Conservation (phyloP, 1,140 invertebrate species). For the Onthophagus taurus region DNA sequence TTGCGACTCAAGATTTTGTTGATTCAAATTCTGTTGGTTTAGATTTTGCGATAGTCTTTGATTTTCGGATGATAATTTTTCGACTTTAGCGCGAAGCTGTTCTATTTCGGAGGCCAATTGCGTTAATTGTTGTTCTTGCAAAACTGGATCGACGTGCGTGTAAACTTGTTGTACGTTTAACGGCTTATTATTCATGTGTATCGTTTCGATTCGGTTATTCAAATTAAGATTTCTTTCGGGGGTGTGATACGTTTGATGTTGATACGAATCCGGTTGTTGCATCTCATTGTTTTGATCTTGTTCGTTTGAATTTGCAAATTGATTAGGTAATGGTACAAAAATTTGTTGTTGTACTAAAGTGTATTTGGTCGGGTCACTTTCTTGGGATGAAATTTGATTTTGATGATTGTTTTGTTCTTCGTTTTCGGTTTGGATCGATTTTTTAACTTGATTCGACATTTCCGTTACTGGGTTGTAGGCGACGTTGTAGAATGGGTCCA, state of each 20-base stretch:
- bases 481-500: constrained; percentile 2
- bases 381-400: constrained; percentile 4
- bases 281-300: not conserved
- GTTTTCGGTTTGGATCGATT: not conserved
- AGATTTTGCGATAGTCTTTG: constrained; percentile 22
- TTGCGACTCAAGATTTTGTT: not conserved
- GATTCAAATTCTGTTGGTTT: constrained; percentile 17
- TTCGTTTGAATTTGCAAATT: not conserved
- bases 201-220: constrained; percentile 1
- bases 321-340: not conserved
- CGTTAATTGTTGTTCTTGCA: constrained; percentile 29
- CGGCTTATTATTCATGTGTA: constrained; percentile 1
- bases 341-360: not conserved
- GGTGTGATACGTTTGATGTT: not conserved
- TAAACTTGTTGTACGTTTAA: constrained; percentile 7
- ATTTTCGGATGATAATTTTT: constrained; percentile 30
- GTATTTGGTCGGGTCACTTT: not conserved
- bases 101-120: constrained; percentile 32
- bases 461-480: not conserved
- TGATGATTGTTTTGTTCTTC: constrained; percentile 2
- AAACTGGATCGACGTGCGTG: constrained; percentile 16
- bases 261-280: not conserved
- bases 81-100: constrained; percentile 27
- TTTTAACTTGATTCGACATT: constrained; percentile 10
- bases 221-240: not conserved